Evolutionary conservation across 2,113 vertebrate genomes (phyloP), one percentile per base, ranked within the genome.

Genomic region (Orcinus orca): DNA sequence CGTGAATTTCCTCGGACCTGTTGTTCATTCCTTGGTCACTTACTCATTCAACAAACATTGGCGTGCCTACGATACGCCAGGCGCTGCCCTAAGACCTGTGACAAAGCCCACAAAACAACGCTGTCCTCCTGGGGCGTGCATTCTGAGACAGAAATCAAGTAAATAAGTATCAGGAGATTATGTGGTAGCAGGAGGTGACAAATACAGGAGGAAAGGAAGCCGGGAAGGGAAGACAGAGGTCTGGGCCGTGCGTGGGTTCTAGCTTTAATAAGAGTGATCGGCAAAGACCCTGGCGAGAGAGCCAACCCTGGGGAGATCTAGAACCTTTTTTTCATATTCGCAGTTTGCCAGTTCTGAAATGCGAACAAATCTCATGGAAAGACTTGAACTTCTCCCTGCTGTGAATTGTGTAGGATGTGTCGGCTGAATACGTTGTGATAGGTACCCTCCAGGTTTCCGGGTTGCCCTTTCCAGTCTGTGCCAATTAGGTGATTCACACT

Each of bases 91-190:
- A 31, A 65, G 23, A n/a, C n/a, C 2, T 3, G 77, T 26, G 53
- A 55, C 44, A 20, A 47, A 33, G 15, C 31, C 3, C 23, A 12
- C 13, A 3, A 9, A 4, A 6, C 17, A 7, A 0, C 1, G 10
- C 31, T 79, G 71, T 1, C 3, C 44, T 60, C 60, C 26, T 60
- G 55, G 92, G 11, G 4, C 9, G 0, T 7, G 3, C 25, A 14
- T 12, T 33, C 31, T 1, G 1, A 8, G 58, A 6, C 47, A 6
- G 7, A 10, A 26, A 5, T 18, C n/a, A 31, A 33, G 21, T 38
- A 26, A 6, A 29, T 8, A 29, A 36, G 25, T 53, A 53, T 18
- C 53, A 53, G 53, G 18, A 21, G 12, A 13, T 18, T 17, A 0
- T 5, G 12, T 26, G 36, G 31, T 13, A 3, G 15, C 11, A 3